Evolutionary conservation across 2,113 vertebrate genomes (phyloP).

Genomic region (rabbit (Oryctolagus cuniculus)): mOryCun1.1 NC_091442.1:37877501-37878000

Average conservation of each 20-base stretch:
- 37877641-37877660: too few relatives aligned
- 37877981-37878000: neutral
- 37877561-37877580: too few relatives aligned
- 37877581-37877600: too few relatives aligned
- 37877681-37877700: too few relatives aligned
- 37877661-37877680: too few relatives aligned
- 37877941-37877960: slow-evolving; percentile 18
- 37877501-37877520: too few relatives aligned
- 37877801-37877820: neutral
- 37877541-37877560: too few relatives aligned
- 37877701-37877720: slow-evolving; percentile 5
- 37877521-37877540: too few relatives aligned
- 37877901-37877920: neutral
- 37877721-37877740: neutral
- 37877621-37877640: too few relatives aligned
- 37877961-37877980: neutral
- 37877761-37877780: neutral
- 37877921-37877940: neutral
- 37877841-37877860: neutral
- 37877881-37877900: neutral
- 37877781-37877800: neutral
- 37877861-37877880: neutral
- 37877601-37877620: too few relatives aligned
- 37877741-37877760: neutral
- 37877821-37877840: slow-evolving; percentile 8